Evolutionary conservation across 2,113 vertebrate genomes (phyloP).

Genomic region (Barbus barbus): DNA sequence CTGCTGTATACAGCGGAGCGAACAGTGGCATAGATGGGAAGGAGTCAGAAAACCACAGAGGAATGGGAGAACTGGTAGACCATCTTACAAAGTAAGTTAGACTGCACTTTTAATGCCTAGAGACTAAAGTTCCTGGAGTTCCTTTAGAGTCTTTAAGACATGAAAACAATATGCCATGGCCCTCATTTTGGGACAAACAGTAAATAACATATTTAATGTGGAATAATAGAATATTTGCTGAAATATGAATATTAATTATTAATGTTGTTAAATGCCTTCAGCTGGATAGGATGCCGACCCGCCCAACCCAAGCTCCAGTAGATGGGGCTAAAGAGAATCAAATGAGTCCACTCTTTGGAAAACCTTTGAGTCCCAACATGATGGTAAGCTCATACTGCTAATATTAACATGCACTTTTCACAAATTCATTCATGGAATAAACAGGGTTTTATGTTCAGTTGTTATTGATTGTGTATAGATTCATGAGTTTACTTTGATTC

Average conservation of each 20-base stretch:
- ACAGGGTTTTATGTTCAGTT: not conserved
- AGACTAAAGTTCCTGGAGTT: not conserved
- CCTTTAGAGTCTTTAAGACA: not conserved
- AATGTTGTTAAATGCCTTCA: constrained; percentile 1
- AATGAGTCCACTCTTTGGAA: constrained; percentile 27
- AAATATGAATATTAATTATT: not conserved
- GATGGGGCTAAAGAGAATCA: not conserved
- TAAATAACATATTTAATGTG: not conserved
- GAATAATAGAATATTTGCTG: not conserved
- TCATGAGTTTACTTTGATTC: not conserved
- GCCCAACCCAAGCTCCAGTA: not conserved
- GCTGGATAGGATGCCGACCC: not conserved
- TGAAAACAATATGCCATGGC: not conserved
- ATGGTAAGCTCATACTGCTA: constrained; percentile 24
- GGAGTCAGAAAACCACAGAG: not conserved
- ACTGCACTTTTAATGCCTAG: not conserved
- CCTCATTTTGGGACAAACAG: not conserved
- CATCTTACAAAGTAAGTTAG: constrained; percentile 10
- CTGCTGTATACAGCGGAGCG: not conserved
- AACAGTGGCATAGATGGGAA: not conserved
- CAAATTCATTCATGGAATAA: not conserved
- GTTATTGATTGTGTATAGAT: not conserved
- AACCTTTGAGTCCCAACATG: constrained; percentile 36
- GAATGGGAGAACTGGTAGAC: constrained; percentile 1
- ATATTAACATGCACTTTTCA: not conserved